Conservation (phyloP, 1,140 invertebrate genomes). For the Pantala flavescens region DNA sequence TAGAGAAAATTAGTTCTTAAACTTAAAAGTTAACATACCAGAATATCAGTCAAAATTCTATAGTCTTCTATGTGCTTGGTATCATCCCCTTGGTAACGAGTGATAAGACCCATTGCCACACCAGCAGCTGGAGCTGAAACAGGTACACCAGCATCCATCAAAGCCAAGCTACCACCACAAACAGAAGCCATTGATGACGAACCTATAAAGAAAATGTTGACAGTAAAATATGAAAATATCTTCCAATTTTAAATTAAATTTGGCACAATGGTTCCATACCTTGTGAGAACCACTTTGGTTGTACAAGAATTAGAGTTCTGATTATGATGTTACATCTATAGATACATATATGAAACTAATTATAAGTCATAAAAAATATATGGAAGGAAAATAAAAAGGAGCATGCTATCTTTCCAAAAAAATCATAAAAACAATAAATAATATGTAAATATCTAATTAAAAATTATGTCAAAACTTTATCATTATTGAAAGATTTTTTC, state of each 20-base stretch:
- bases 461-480: too few species aligned
- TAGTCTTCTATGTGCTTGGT: conserved; percentile 61
- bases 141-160: conserved; percentile 92
- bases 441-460: too few species aligned
- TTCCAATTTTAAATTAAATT: conserved; percentile 15
- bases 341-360: too few species aligned
- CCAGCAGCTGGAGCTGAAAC: conserved; percentile 76
- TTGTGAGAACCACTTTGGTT: not conserved
- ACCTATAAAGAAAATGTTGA: conserved; percentile 37
- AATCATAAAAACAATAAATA: too few species aligned
- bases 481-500: too few species aligned
- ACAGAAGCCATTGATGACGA: conserved; percentile 98
- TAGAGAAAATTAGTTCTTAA: too few species aligned
- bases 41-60: conserved; percentile 81
- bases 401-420: too few species aligned
- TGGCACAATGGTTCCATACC: too few species aligned
- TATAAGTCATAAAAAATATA: too few species aligned
- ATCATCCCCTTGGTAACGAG: conserved; percentile 44
- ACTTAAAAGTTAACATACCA: conserved; percentile 43
- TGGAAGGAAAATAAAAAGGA: too few species aligned
- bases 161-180: conserved; percentile 87
- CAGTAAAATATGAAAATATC: conserved; percentile 16
- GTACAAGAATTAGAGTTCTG: not conserved
- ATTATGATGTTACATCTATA: too few species aligned
- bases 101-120: conserved; percentile 86